Evolutionary conservation across 2,797 vertebrate genomes (phyloP), one percentile per base, ranked within the genome.

Genomic region (Sebastes nivosus): DNA sequence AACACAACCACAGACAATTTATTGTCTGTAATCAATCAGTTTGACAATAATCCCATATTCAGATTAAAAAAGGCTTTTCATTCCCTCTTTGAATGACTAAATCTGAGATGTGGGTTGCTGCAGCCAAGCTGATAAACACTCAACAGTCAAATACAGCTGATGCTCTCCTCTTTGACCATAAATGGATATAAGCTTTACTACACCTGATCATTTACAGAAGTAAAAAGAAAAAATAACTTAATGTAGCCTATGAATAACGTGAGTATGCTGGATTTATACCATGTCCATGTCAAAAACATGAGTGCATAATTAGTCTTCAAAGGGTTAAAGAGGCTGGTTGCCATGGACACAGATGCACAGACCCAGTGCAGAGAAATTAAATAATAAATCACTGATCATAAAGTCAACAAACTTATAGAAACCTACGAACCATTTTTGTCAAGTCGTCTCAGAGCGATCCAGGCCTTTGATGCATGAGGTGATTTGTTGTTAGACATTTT

Each of bases 341-440:
- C 72, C 82, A 91, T 88, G 80, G 89, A 25, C 1, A 80, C 79
- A 8, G 55, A 70, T 61, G 29, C 71, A 42, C 70, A 71, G 0
- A 18, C 13, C 3, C 13, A n/a, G 16, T 13, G 4, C 36, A 34
- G 6, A 1, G 1, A 16, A 12, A 13, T 10, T n/a, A 57, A 24
- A 34, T 4, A 12, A 50, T n/a, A 1, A 2, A 8, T 22, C 16
- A n/a, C 8, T 9, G 11, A 38, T 2, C 3, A 1, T 2, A n/a
- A 61, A 14, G 8, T 58, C 3, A 0, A 36, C 42, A 52, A 25
- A 71, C 11, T 50, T 1, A 36, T 2, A 59, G 16, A 84, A 65
- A 79, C 1, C 1, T 42, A 94, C 93, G 4, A 73, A 95, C 95
- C 95, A 46, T 94, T 81, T 67, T 80, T 81, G 78, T 95, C 93